Conservation (phyloP, 2,113 vertebrate genomes). For the Ranitomeya variabilis region DNA sequence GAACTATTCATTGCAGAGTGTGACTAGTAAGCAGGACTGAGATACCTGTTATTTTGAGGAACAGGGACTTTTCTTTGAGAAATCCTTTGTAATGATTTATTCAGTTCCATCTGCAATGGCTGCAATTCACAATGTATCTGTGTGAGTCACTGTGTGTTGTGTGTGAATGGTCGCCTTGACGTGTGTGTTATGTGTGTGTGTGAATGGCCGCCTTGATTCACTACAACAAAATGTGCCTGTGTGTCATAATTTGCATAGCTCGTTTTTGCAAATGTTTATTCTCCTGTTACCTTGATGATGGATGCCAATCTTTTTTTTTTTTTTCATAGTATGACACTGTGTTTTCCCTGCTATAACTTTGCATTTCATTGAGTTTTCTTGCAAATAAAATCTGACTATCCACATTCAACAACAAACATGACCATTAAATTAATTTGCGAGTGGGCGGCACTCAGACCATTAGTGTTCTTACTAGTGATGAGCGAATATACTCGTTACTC, state of each 20-base stretch:
- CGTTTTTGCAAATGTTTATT: background rate
- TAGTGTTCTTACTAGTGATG: no score
- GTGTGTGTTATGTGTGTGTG: background rate
- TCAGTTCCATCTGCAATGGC: background rate
- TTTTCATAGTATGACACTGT: background rate
- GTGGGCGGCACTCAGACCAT: no score
- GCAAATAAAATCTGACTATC: no score
- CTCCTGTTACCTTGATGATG: background rate
- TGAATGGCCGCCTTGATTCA: slow-evolving; percentile 11
- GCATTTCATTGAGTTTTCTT: no score
- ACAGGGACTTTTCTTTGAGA: slow-evolving; percentile 12
- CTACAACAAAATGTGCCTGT: slow-evolving; percentile 1
- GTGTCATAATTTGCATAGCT: background rate
- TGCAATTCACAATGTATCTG: slow-evolving; percentile 16
- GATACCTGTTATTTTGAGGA: slow-evolving; percentile 36
- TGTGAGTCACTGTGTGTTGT: background rate
- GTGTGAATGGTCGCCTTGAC: background rate
- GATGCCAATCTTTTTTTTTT: background rate
- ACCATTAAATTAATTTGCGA: no score
- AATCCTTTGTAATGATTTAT: background rate
- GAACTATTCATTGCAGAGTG: slow-evolving; percentile 57
- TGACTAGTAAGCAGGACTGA: slow-evolving; percentile 46
- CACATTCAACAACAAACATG: no score
- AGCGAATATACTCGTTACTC: no score
- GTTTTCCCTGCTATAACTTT: no score